Conservation (phyloP, 2,888 invertebrate species). For the Ectemnius lituratus region DNA sequence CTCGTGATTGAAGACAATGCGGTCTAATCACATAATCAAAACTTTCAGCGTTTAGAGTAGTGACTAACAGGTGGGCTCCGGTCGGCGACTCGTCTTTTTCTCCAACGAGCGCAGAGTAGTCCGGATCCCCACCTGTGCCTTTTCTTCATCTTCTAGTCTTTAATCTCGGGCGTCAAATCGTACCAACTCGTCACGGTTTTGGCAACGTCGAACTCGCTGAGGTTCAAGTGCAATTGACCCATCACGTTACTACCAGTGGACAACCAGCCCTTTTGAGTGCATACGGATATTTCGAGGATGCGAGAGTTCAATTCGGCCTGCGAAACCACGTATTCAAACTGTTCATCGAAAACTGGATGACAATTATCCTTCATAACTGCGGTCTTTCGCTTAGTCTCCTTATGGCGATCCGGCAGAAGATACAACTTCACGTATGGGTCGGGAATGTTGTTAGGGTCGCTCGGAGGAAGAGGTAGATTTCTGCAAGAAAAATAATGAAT, state of each 20-base stretch:
- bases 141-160: conserved; percentile 67
- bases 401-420: conserved; percentile 89
- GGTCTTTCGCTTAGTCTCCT: conserved; percentile 93
- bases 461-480: conserved; percentile 84
- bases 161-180: conserved; percentile 82
- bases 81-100: conserved; percentile 17
- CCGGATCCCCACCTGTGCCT: conserved; percentile 51
- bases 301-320: conserved; percentile 88
- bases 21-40: conserved; percentile 12
- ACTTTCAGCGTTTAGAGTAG: conserved; percentile 31
- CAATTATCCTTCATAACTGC: conserved; percentile 92
- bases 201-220: conserved; percentile 84
- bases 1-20: conserved; percentile 6
- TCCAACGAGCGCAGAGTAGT: conserved; percentile 50
- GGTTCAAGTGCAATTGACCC: conserved; percentile 87
- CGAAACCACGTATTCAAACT: conserved; percentile 92
- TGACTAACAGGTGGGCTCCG: conserved; percentile 37
- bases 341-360: conserved; percentile 94
- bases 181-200: conserved; percentile 87
- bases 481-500: conserved; percentile 75
- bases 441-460: conserved; percentile 90
- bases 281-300: conserved; percentile 91
- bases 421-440: conserved; percentile 95
- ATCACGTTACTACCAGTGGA: conserved; percentile 89
- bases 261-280: conserved; percentile 91